phyloP scores from a whole-genome alignment of 2,888 invertebrate genomes.

The Tinea trinotella region DNA sequence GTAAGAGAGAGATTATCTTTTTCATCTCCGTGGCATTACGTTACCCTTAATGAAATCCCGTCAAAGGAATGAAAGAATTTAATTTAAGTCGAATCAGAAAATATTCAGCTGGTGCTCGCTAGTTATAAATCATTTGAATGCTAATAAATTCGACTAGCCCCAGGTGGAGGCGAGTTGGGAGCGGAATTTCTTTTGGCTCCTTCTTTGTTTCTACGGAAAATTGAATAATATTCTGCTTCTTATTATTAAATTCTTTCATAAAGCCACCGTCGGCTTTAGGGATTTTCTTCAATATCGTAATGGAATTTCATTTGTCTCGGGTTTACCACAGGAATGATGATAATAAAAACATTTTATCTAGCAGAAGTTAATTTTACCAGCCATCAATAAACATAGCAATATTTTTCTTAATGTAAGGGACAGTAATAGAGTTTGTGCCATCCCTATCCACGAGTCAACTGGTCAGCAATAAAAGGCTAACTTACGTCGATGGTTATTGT shows the following conservation, averaged over 20 bases:
- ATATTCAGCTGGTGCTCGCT: constrained; percentile 68
- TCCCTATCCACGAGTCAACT: background rate
- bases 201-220: constrained; percentile 63
- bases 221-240: constrained; percentile 63
- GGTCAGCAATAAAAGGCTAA: background rate
- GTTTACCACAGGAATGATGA: constrained; percentile 26
- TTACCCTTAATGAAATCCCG: constrained; percentile 67
- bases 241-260: constrained; percentile 66
- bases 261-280: constrained; percentile 55
- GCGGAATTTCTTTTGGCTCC: constrained; percentile 60
- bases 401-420: constrained; percentile 1
- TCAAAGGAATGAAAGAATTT: constrained; percentile 71
- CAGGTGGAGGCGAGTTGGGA: constrained; percentile 53
- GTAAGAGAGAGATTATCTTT: constrained; percentile 49
- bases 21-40: constrained; percentile 60
- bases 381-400: constrained; percentile 9
- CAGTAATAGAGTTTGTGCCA: background rate
- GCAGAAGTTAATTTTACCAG: constrained; percentile 5
- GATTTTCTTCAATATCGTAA: constrained; percentile 63
- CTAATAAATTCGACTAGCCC: constrained; percentile 69
- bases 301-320: constrained; percentile 60
- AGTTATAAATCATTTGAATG: constrained; percentile 73
- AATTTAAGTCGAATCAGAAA: constrained; percentile 71
- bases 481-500: background rate
- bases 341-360: constrained; percentile 16